Conservation (phyloP, 2,888 invertebrate species). For the Tanypteryx hageni region DNA sequence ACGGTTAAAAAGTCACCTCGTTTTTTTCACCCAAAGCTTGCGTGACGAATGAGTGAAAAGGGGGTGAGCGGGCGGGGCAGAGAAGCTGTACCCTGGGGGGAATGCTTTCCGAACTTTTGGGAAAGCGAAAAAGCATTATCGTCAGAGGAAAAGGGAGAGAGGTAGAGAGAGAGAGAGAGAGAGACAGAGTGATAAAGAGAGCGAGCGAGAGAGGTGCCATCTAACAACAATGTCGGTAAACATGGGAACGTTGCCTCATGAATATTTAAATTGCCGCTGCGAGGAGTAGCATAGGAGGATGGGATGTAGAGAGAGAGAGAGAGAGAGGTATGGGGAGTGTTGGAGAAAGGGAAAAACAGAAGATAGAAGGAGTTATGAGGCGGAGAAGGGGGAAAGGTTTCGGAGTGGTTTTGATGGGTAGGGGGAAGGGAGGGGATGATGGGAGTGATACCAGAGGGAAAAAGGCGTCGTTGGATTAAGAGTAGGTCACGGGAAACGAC, state of each 20-base stretch:
- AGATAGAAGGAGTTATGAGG: background rate
- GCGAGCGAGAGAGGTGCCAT: conserved; percentile 11
- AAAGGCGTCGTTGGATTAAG: conserved; percentile 32
- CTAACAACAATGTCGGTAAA: conserved; percentile 59
- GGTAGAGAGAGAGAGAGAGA: background rate
- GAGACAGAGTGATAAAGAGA: background rate
- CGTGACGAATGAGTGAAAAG: conserved; percentile 45
- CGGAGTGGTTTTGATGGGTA: background rate
- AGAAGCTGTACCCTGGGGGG: background rate
- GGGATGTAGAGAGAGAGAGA: background rate
- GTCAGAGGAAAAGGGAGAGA: background rate
- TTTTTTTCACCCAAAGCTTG: background rate
- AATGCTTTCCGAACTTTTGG: conserved; percentile 19
- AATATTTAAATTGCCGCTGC: conserved; percentile 59
- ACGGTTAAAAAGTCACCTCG: background rate
- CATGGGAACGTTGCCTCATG: conserved; percentile 56
- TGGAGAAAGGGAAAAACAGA: background rate
- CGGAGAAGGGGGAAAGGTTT: background rate
- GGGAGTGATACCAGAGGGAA: conserved; percentile 21
- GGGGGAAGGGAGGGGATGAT: background rate
- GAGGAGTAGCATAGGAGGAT: background rate
- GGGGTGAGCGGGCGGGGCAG: background rate
- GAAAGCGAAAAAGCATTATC: background rate
- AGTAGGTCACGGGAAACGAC: conserved; percentile 2
- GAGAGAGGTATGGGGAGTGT: background rate